Evolutionary conservation across 2,797 vertebrate species (phyloP), one percentile per base, ranked within the genome.

Genomic region (Bovichtus diacanthus): DNA sequence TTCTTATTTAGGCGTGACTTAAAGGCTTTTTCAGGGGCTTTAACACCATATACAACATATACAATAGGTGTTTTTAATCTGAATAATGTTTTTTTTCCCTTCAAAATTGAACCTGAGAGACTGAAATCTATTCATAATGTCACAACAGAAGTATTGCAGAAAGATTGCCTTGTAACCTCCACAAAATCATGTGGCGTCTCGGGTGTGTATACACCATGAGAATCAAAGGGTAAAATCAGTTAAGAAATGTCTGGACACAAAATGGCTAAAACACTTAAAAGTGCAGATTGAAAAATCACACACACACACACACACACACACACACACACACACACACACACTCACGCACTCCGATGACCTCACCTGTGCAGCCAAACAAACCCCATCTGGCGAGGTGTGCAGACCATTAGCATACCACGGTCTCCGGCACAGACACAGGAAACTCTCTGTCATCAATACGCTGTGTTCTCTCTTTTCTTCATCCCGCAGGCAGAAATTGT

Each of bases 361-460:
- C 87, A 90, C 87, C 86, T 89, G 63, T 83, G 56, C 49, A 63
- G 54, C 70, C 34, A 93, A 92, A 92, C 77, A 92, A 88, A 80
- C 43, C 61, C 92, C 93, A 94, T 93, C 90, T 94, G 92, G 70
- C 49, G 49, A 70, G 63, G 82, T 79, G 82, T 72, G 75, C 53
- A 47, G 76, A 12, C 91, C 90, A 95, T 94, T 93, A 94, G 83
- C 93, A 91, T 94, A 78, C 90, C 92, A 34, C 21, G 11, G 82
- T 94, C 89, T 90, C 92, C 63, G 68, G 67, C 78, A 67, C 80
- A 38, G 15, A 82, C 80, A 78, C 83, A 88, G 88, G 85, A 91
- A 91, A 77, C 82, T 85, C 80, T 75, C 60, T 65, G 64, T 67
- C 87, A 88, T 79, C 79, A 38, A 83, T 58, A 81, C 69, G 73